These are phyloP conservation scores for Pocillopora verrucosa DNA, from an alignment of 64 coral and sea anemone genomes.

Conservation along the genomic window DNA sequence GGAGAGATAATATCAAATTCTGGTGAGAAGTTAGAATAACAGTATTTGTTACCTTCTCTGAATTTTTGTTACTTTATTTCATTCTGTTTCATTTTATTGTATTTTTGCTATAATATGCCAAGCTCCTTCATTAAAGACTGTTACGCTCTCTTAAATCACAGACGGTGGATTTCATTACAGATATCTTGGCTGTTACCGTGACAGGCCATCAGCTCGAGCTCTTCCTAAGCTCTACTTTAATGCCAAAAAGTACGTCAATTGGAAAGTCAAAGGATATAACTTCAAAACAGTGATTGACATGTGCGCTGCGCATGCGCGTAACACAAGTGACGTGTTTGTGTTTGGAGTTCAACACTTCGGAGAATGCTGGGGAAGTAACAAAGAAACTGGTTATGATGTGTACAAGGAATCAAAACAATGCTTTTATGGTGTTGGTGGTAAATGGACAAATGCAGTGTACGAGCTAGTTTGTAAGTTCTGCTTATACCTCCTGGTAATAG, in stretches of 20 bases:
- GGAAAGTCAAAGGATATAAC: conserved; percentile 6
- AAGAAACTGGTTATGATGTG: background rate
- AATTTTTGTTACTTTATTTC: background rate
- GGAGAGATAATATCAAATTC: background rate
- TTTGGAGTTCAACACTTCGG: conserved; percentile 6
- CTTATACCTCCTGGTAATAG: too few species aligned
- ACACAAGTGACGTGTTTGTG: background rate
- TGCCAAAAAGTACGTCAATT: background rate
- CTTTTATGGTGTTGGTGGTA: background rate
- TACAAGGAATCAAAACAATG: background rate
- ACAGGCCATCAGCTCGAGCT: background rate
- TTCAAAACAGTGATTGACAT: conserved; percentile 24
- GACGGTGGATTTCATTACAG: background rate
- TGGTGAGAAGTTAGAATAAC: background rate
- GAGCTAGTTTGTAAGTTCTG: background rate
- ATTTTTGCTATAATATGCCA: background rate
- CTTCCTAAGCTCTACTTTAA: background rate
- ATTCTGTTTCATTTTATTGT: background rate
- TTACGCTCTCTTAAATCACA: background rate
- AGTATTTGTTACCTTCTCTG: too few species aligned
- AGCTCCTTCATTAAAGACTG: background rate
- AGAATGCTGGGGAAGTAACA: background rate
- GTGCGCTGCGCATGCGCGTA: background rate
- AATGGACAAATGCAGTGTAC: conserved; percentile 25
- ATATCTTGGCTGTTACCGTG: background rate